Evolutionary conservation across 1,140 invertebrate species (phyloP), one percentile per base, ranked within the genome.

Genomic region (Neotoxoptera formosana): DNA sequence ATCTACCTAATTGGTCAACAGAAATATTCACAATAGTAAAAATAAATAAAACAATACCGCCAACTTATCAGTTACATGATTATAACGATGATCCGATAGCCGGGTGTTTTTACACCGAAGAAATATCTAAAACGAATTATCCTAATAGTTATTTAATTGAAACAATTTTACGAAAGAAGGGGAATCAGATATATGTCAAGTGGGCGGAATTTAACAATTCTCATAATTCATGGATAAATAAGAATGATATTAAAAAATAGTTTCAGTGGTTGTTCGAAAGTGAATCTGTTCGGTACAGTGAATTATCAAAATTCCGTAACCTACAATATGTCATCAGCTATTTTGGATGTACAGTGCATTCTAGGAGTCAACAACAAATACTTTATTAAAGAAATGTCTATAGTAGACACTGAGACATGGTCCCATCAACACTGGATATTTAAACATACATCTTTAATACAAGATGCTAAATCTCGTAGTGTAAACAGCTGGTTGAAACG

Each of bases 11-110:
- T 8, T 90, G 51, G 51, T 53, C 47, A 3, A 56, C 30, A 34
- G 88, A 90, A 56, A 90, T 90, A 51, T 90, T 90, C 51, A 90
- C 8, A 17, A 34, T 56, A 4, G 8, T 51, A 34, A 89, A 89
- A 89, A 53, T 53, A 21, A 89, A 89, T 34, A 51, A 48, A 34
- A 89, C 51, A 17, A 20, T 8, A 34, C 51, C 48, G 0, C 2
- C 8, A 23, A 89, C 87, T 34, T 53, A 88, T 48, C 30, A 88
- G 7, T 48, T 88, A 48, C 21, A n/a, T 9, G 30, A n/a, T 67
- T n/a, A 67, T n/a, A 67, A 30, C 11, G 60, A 9, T 9, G n/a
- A 67, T n/a, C 30, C 25, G 0, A 67, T 14, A n/a, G 8, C 21
- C 7, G 60, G 60, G 2, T n/a, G 11, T 67, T n/a, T n/a, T 67